phyloP scores from a whole-genome alignment of 2,888 invertebrate genomes.

The Mongoloraphidia duomilia region DNA sequence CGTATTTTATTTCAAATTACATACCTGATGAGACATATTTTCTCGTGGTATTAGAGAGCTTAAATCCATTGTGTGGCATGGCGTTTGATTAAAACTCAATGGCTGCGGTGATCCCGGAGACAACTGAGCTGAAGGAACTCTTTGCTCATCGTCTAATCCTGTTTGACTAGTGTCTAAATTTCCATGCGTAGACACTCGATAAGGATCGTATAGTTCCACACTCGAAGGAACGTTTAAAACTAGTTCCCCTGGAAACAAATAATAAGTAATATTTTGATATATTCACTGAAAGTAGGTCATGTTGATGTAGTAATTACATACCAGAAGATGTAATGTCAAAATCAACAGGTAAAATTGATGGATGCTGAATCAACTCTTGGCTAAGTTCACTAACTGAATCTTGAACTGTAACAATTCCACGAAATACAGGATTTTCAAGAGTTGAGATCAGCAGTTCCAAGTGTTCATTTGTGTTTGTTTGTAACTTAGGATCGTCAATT shows the following conservation, averaged over 20 bases:
- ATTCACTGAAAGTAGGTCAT: neutral
- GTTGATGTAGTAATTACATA: conserved; percentile 13
- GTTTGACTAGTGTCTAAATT: conserved; percentile 26
- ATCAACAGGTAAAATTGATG: conserved; percentile 82
- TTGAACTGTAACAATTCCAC: conserved; percentile 80
- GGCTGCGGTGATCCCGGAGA: conserved; percentile 56
- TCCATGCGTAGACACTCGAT: neutral
- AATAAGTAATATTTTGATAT: neutral
- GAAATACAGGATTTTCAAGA: conserved; percentile 78
- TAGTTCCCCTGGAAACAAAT: conserved; percentile 33
- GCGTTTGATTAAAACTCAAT: conserved; percentile 47
- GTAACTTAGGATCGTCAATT: conserved; percentile 68
- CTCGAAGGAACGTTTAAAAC: conserved; percentile 47
- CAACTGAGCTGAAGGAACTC: conserved; percentile 61
- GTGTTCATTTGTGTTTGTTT: conserved; percentile 60
- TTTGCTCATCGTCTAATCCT: conserved; percentile 59
- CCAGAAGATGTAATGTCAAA: conserved; percentile 83
- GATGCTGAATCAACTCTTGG: conserved; percentile 76
- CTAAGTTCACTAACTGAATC: conserved; percentile 81
- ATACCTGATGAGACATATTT: too few species aligned
- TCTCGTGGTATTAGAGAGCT: too few species aligned
- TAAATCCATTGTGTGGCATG: too few species aligned
- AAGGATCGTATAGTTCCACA: conserved; percentile 36
- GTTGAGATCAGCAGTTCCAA: conserved; percentile 69
- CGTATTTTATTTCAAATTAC: too few species aligned